phyloP scores from a whole-genome alignment of 2,888 invertebrate species.

The Lepidocyrtoides sp. region DNA sequence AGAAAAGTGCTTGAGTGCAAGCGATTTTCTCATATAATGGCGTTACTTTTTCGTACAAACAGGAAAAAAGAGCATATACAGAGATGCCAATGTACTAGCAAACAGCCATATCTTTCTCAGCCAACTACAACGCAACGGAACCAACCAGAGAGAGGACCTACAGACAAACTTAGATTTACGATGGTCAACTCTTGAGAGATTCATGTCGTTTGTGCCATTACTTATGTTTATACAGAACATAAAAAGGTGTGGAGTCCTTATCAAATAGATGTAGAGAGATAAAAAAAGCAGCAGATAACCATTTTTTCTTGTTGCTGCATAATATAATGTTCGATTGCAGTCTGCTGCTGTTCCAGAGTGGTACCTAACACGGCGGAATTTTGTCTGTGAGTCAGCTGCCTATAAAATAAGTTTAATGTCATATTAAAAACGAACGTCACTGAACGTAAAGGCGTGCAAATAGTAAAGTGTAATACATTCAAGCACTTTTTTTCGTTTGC shows the following conservation, averaged over 20 bases:
- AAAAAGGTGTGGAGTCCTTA: slow-evolving; percentile 15
- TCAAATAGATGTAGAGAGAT: background rate
- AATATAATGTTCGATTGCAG: background rate
- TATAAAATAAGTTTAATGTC: slow-evolving; percentile 73
- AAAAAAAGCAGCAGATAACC: background rate
- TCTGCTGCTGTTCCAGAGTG: background rate
- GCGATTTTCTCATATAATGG: background rate
- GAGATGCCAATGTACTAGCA: background rate
- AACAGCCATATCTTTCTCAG: background rate
- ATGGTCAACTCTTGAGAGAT: slow-evolving; percentile 71
- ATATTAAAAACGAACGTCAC: slow-evolving; percentile 53
- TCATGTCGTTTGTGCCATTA: slow-evolving; percentile 42
- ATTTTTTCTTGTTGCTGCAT: background rate
- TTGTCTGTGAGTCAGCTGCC: slow-evolving; percentile 44
- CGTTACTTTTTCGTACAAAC: too few relatives aligned
- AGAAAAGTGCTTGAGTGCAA: background rate
- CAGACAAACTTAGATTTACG: slow-evolving; percentile 75
- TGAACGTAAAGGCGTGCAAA: background rate
- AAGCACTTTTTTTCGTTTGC: background rate
- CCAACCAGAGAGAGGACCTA: background rate
- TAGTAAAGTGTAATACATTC: slow-evolving; percentile 45
- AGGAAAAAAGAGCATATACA: too few relatives aligned
- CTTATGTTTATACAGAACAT: slow-evolving; percentile 36
- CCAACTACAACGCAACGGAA: background rate
- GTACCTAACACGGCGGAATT: background rate